A percentile compares a stretch with the other conserved stretches of the same genome.
phyloP scores from a whole-genome alignment of 92 coral and sea anemone species.

The Scolanthus callimorphus region DNA sequence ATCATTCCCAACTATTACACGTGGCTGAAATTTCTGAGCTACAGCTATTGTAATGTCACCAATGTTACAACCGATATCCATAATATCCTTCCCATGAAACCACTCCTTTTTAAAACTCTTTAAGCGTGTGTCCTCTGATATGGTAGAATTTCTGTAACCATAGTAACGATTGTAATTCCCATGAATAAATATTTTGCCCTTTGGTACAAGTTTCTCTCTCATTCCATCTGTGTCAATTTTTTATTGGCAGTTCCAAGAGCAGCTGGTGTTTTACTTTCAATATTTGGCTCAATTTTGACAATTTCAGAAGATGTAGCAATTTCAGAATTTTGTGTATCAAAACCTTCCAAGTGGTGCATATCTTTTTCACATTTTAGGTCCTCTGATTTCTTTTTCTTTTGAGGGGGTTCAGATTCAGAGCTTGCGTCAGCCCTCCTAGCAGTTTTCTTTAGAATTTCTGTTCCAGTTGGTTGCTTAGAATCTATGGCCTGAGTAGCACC shows the following conservation, averaged over 20 bases:
- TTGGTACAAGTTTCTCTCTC: too few relatives aligned
- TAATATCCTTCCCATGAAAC: conserved; percentile 79
- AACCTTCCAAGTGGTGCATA: too few relatives aligned
- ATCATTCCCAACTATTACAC: conserved; percentile 73
- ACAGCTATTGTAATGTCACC: conserved; percentile 77
- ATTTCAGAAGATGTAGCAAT: too few relatives aligned
- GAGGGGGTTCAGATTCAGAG: too few relatives aligned
- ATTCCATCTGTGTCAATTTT: background rate
- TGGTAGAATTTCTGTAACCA: conserved; percentile 81
- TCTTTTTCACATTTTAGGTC: too few relatives aligned
- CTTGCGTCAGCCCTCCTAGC: too few relatives aligned
- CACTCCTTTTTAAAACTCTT: conserved; percentile 81
- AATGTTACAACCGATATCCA: conserved; percentile 92
- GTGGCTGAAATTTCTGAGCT: conserved; percentile 77
- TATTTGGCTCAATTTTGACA: too few relatives aligned
- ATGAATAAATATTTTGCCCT: conserved; percentile 75
- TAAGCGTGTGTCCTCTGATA: conserved; percentile 60
- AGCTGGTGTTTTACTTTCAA: background rate
- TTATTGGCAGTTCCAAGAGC: background rate
- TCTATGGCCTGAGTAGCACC: too few relatives aligned
- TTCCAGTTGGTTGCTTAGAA: too few relatives aligned
- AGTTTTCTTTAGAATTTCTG: too few relatives aligned
- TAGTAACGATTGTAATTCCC: conserved; percentile 95
- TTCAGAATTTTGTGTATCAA: too few relatives aligned
- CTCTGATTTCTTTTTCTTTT: too few relatives aligned